Evolutionary conservation across 1,140 invertebrate species (phyloP).

Genomic region (Neodiprion virginianus): DNA sequence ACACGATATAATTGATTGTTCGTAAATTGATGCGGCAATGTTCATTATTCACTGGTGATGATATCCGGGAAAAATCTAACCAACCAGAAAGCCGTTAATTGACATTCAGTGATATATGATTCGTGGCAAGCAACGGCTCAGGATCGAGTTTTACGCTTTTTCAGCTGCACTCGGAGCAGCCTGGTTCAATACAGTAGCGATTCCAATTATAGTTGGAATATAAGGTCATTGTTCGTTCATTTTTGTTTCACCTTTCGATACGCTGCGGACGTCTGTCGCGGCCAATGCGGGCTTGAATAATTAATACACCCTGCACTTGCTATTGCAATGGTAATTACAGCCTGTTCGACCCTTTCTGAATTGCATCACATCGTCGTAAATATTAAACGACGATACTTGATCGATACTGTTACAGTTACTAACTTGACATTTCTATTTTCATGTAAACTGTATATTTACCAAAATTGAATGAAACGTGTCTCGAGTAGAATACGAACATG

Average conservation of each 20-base stretch:
- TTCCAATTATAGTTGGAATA: not conserved
- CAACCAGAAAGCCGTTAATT: conserved; percentile 5
- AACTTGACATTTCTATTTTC: no score
- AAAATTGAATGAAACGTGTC: no score
- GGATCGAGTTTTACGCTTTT: not conserved
- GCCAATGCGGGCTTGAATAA: not conserved
- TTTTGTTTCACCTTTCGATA: conserved; percentile 5
- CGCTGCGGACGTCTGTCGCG: not conserved
- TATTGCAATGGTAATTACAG: no score
- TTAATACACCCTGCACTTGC: not conserved
- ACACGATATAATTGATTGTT: conserved; percentile 1
- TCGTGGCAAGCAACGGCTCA: not conserved
- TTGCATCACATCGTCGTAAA: no score
- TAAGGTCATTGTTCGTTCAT: not conserved
- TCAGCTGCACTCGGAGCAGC: not conserved
- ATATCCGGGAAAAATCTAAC: not conserved
- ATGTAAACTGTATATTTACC: no score
- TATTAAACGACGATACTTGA: no score
- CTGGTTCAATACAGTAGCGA: not conserved
- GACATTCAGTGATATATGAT: conserved; percentile 6
- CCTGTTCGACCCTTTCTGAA: no score
- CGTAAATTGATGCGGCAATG: not conserved
- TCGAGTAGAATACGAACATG: no score
- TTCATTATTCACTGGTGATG: not conserved
- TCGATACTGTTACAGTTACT: no score